Base-by-base conservation (phyloP, 2,113 vertebrate species). In the Proterorhinus semilunaris region DNA sequence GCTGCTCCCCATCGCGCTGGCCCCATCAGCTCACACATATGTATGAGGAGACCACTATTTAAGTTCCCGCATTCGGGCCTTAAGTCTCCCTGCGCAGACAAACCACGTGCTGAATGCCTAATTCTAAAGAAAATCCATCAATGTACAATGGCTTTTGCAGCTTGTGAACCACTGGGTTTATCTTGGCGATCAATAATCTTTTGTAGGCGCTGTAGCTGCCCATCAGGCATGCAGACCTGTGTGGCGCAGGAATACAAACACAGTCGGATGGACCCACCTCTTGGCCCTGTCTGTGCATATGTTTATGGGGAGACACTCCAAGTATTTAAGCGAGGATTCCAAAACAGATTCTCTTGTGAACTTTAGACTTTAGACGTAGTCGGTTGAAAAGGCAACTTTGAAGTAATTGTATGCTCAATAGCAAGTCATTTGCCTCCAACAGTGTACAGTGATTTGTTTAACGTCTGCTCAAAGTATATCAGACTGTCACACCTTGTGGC, bases 81-180 rank as follows among this genome's bases (percentile, higher is more conserved):
- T 80, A 76, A 80, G 72, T 81, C 65, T 81, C 65, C 61, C 58
- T 43, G 68, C 79, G 75, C 73, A 55, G 53, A 16, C 53, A 72
- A 82, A 76, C 63, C 81, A 72, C 76, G 78, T 62, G 59, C 71
- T 79, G 86, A 86, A 81, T 81, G 72, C 72, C 53, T 76, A 81
- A 86, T 81, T 85, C 77, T 75, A 74, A 80, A 73, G 74, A 84
- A 86, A 86, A 89, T 80, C 72, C 82, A 87, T 88, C 69, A 74
- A 52, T 76, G 83, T 80, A 81, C 82, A 76, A 71, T 72, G 69
- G 65, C 73, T 74, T 80, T 70, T 83, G 70, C 66, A 68, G 72
- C 69, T 73, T 65, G 69, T 75, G 76, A 80, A 79, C 63, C 72
- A 64, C 53, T 57, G 70, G 74, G 74, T 88, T 86, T 79, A 83